Evolutionary conservation across 2,113 vertebrate genomes (phyloP), one percentile per base, ranked within the genome.

Genomic region (Varanus salvator): DNA sequence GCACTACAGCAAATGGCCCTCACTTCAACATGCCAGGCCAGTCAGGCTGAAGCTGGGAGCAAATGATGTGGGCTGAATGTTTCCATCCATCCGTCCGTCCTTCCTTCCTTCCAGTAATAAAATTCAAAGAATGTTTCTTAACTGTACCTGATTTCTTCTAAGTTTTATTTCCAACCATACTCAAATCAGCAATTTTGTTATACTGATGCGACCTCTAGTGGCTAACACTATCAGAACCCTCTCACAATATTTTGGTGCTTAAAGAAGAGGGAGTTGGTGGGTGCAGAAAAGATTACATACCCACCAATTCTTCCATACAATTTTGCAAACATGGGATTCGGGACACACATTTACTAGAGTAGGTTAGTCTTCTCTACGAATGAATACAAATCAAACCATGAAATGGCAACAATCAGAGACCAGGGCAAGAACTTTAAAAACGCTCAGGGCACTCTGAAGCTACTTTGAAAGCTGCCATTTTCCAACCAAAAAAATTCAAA

Each of bases 151-250:
- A 2, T 31, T 74, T 48, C 23, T 21, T 72, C 8, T 75, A 34
- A 52, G 80, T 64, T 64, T 23, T n/a, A 83, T 9, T 44, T 6
- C 34, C 38, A 44, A 44, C 38, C n/a, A 34, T 54, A 1, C n/a
- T 34, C 48, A 21, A 17, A 71, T 23, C 6, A 64, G 69, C 52
- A 25, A 21, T 64, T 74, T 29, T 74, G 34, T n/a, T 83, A 74
- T n/a, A n/a, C 71, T 25, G 52, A 75, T 27, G 52, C 23, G 80
- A 82, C 80, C 80, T 75, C 87, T 89, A 83, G 87, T 83, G 87
- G 80, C 9, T 8, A 74, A 29, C 1, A 48, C 31, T 23, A 64
- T 31, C 38, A n/a, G 23, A 82, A 15, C 11, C 19, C 27, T 8
- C 82, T 21, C 44, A 80, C 11, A 34, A 21, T 82, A 9, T 54